These are phyloP conservation scores for Ctenopoma multispine DNA, from an alignment of 2,797 vertebrate species.

Conservation along the genomic window DNA sequence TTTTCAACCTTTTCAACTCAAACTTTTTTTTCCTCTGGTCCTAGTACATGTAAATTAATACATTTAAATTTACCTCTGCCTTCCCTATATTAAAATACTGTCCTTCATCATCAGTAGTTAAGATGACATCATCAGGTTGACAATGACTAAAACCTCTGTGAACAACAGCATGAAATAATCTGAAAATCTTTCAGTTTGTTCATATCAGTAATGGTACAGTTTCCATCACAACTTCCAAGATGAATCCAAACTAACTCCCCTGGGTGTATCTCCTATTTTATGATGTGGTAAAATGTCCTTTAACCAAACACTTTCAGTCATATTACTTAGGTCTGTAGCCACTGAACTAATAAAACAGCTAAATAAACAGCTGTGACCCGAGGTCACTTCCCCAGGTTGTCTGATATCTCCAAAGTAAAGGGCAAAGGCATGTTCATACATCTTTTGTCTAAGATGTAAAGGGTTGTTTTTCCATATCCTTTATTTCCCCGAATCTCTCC, in stretches of 20 bases:
- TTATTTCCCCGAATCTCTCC: not conserved
- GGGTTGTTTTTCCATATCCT: not conserved
- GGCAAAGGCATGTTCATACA: conserved; percentile 1
- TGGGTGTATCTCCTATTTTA: not conserved
- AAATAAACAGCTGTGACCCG: not conserved
- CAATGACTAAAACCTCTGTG: too few relatives aligned
- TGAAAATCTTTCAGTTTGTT: too few relatives aligned
- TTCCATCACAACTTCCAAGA: too few relatives aligned
- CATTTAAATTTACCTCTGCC: too few relatives aligned
- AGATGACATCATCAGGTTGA: too few relatives aligned
- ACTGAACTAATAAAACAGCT: not conserved
- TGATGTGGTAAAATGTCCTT: not conserved
- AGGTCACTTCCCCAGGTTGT: not conserved
- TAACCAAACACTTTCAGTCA: not conserved
- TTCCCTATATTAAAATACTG: too few relatives aligned
- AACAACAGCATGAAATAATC: too few relatives aligned
- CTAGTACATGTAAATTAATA: too few relatives aligned
- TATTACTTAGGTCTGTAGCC: not conserved
- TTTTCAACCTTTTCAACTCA: too few relatives aligned
- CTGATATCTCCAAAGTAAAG: not conserved
- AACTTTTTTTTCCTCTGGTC: too few relatives aligned
- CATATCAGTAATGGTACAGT: too few relatives aligned
- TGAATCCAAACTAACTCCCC: not conserved
- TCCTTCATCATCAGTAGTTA: too few relatives aligned
- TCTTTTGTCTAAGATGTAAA: conserved; percentile 1